Conservation (phyloP, 2,113 vertebrate species). For the Atrichornis clamosus region DNA sequence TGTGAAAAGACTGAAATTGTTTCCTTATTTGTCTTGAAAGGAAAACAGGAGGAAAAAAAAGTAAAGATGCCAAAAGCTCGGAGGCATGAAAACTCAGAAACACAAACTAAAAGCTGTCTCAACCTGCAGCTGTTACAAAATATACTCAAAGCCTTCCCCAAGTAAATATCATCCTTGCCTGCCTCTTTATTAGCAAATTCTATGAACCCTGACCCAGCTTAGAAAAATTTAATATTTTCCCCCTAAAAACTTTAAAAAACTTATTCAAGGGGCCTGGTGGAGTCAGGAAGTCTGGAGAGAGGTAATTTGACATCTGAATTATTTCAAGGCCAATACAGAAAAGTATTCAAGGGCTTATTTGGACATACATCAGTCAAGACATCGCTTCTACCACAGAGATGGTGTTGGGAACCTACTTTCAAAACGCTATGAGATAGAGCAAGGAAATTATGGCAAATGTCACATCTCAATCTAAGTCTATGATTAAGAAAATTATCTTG, state of each 20-base stretch:
- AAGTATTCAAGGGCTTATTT: slow-evolving; percentile 90
- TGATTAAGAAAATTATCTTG: slow-evolving; percentile 66
- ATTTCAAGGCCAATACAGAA: slow-evolving; percentile 85
- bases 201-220: slow-evolving; percentile 85
- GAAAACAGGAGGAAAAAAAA: slow-evolving; percentile 48
- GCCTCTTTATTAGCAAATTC: slow-evolving; percentile 90
- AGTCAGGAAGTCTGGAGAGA: slow-evolving; percentile 82
- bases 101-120: slow-evolving; percentile 73
- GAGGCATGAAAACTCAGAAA: slow-evolving; percentile 60
- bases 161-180: slow-evolving; percentile 82
- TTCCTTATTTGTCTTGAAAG: slow-evolving; percentile 61
- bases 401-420: slow-evolving; percentile 57
- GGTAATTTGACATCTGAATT: slow-evolving; percentile 95
- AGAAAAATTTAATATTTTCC: slow-evolving; percentile 90
- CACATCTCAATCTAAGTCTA: slow-evolving; percentile 68
- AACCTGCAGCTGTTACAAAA: slow-evolving; percentile 80
- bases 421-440: slow-evolving; percentile 74
- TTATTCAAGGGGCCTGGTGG: slow-evolving; percentile 79
- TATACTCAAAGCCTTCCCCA: slow-evolving; percentile 75
- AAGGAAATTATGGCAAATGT: slow-evolving; percentile 68
- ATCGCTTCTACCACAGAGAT: slow-evolving; percentile 50
- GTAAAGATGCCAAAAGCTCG: slow-evolving; percentile 52
- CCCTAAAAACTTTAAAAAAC: slow-evolving; percentile 91
- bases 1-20: slow-evolving; percentile 7
- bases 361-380: slow-evolving; percentile 89